Percentiles rank a stretch among this genome's conserved stretches.
These are phyloP conservation scores for Proteles cristata DNA, from an alignment of 2,113 vertebrate species.

Conservation along the genomic window DNA sequence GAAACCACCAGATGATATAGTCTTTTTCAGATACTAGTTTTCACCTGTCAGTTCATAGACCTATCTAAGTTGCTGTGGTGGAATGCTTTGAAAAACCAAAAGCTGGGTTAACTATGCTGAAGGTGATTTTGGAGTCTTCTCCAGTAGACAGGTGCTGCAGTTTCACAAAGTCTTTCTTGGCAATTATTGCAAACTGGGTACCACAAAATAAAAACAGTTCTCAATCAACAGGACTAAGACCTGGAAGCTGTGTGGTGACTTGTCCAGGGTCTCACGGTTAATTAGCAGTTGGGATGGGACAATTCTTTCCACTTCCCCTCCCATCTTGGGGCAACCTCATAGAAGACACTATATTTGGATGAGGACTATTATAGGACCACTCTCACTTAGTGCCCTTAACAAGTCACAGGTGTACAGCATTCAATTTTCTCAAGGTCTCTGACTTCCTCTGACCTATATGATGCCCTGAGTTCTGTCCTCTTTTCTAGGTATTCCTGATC, in stretches of 20 bases:
- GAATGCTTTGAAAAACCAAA: neutral
- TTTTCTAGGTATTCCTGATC: neutral
- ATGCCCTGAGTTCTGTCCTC: neutral
- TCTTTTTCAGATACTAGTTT: neutral
- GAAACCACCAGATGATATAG: too few species aligned
- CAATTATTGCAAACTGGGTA: neutral
- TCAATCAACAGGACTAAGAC: neutral
- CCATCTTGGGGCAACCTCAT: neutral
- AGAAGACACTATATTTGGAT: neutral
- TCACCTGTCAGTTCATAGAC: neutral
- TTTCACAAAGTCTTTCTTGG: neutral
- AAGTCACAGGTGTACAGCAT: neutral
- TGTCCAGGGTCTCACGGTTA: neutral
- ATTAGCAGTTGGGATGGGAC: neutral
- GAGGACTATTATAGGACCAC: neutral
- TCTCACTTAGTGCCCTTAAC: neutral
- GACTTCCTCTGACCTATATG: neutral
- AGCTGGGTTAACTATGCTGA: neutral
- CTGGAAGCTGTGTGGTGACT: neutral
- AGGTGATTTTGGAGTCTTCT: neutral
- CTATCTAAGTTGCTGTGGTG: neutral
- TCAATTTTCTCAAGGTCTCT: neutral
- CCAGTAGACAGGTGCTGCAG: neutral
- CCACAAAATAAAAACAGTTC: neutral
- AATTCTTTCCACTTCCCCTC: neutral